Base-by-base conservation (phyloP, 2,797 vertebrate genomes). In the Falco cherrug region DNA sequence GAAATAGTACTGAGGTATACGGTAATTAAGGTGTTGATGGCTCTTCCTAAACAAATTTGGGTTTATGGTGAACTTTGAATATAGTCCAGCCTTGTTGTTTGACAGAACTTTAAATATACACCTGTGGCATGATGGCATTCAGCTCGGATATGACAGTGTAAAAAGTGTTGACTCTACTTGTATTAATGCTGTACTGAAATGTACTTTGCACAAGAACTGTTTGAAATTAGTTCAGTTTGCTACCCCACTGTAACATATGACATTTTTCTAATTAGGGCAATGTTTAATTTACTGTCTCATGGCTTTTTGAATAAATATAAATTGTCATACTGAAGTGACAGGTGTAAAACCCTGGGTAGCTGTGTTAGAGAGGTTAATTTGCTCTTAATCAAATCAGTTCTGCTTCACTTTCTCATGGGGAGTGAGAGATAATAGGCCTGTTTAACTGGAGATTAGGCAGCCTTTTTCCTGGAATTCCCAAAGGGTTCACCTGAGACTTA, bases 351-450 rank as follows among this genome's bases (percentile, higher is more conserved):
- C 98, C 98, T 98, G 97, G 98, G 98, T 98, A 97, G 98, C 98
- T 98, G 98, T 98, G 98, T 98, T 98, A 98, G 97, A 97, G 98
- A 98, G 98, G 98, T 98, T 98, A 98, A 98, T 98, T 98, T 98
- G 96, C 98, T 98, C 98, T 98, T 98, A 98, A 98, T 98, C 98
- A 98, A 98, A 98, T 98, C 98, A 98, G 98, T 98, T 98, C 98
- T 98, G 98, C 98, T 98, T 98, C 97, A 97, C 98, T 98, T 98
- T 98, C 98, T 98, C 98, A 97, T 50, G 10, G 98, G 98, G 97
- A 98, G 98, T 91, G 95, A 98, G 97, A 97, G 98, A 98, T 98
- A 98, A 98, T 98, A 98, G 98, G 95, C 96, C 97, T 98, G 97
- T 98, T 98, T 98, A 98, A 98, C 98, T 98, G 98, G 98, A 98